phyloP scores from a whole-genome alignment of 2,888 invertebrate genomes.

The Omphaloscelis lunosa region DNA sequence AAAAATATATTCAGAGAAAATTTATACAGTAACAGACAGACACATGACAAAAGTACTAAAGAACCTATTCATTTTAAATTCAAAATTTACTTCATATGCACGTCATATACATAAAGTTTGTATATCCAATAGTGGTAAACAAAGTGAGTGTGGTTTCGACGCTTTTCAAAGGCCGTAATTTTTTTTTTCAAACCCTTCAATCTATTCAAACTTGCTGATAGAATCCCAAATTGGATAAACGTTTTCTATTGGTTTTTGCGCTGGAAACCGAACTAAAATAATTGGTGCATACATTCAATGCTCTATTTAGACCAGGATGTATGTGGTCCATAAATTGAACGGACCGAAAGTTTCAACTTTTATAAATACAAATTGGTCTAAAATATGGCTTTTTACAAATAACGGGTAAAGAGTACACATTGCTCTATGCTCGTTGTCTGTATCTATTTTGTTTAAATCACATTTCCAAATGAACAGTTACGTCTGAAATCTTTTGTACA shows the following conservation, averaged over 20 bases:
- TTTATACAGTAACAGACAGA: no score
- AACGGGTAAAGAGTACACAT: background rate
- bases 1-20: no score
- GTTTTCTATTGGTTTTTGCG: slow-evolving; percentile 43
- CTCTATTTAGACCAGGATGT: slow-evolving; percentile 17
- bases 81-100: no score
- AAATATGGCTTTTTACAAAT: slow-evolving; percentile 23
- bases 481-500: slow-evolving; percentile 7
- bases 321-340: slow-evolving; percentile 38
- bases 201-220: slow-evolving; percentile 55
- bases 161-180: slow-evolving; percentile 17
- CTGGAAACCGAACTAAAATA: slow-evolving; percentile 47
- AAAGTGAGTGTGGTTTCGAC: slow-evolving; percentile 30
- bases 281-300: slow-evolving; percentile 32
- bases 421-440: background rate
- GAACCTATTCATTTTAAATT: no score
- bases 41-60: no score
- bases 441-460: slow-evolving; percentile 29
- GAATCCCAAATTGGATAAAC: slow-evolving; percentile 57
- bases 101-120: no score
- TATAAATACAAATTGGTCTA: slow-evolving; percentile 26
- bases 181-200: slow-evolving; percentile 27
- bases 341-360: slow-evolving; percentile 9
- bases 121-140: no score
- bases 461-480: slow-evolving; percentile 10